Base-by-base conservation (phyloP, 1,140 invertebrate genomes). In the Drosophila simulans region DNA sequence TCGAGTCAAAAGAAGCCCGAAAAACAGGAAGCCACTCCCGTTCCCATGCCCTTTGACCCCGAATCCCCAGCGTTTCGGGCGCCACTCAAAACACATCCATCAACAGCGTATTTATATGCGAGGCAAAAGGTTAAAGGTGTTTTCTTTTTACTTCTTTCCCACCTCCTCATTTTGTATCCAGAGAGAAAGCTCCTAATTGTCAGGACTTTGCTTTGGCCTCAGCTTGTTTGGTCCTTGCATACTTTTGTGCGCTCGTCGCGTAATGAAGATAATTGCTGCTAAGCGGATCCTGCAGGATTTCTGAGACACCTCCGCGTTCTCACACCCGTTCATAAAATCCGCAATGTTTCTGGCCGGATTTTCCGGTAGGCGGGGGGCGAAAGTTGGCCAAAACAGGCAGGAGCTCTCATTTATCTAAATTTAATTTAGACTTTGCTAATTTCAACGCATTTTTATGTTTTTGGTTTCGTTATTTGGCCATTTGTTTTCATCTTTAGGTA, bases 181-280 rank as follows among this genome's bases (percentile, higher is more conserved):
- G 22, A 25, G 10, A 25, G 12, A n/a, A 25, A 27, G 25, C 64
- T 48, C 39, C 75, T 86, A 89, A 89, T 86, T 86, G 83, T 83
- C 69, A 69, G 52, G 46, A 43, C 46, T 70, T 66, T 77, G 54
- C 43, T 45, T 52, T 40, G 42, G 17, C 43, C 68, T 63, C 55
- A 27, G 34, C 58, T n/a, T 79, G 57, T 48, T 79, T 86, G 83
- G 58, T 12, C 71, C 60, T 71, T 66, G 80, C 83, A 83, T 84
- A 89, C 80, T 74, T 88, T 84, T 68, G 84, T 74, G 77, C 51
- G 84, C 84, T 27, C 31, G 39, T 53, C 84, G 64, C 72, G 80
- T 89, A 89, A 89, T 89, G 84, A 89, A 89, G 84, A 89, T 89
- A 89, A 89, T 89, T 84, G 84, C 84, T 88, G 84, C 76, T 89